Base-by-base conservation (phyloP, 2,888 invertebrate genomes). In the Byasa hedistus region DNA sequence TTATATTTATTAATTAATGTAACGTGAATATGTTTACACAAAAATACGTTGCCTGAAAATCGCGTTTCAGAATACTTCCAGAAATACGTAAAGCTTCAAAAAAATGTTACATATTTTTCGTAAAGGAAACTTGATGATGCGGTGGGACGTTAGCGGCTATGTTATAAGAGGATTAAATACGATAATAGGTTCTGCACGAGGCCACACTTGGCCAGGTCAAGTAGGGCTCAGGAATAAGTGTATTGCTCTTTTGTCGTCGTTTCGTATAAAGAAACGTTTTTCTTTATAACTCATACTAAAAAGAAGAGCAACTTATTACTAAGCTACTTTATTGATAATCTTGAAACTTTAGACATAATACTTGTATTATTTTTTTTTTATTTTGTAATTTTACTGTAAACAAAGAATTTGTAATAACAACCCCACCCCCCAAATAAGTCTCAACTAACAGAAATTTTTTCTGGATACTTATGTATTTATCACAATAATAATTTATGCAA, bases 101-200 rank as follows among this genome's bases (percentile, higher is more conserved):
- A 39, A 39, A 17, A 15, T 39, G 15, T 39, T 39, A 39, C 1
- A 21, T 51, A 51, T 51, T 51, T n/a, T 51, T 21, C n/a, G n/a
- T 51, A 51, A 4, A 3, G n/a, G 15, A n/a, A 21, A 51, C 51
- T 51, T 2, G 48, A 36, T 32, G 57, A 10, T 64, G 39, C 21
- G 64, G 23, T 48, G 32, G 22, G 22, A 27, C 19, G 57, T 48
- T 17, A 62, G 56, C 44, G 32, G 51, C 51, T 57, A 21, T 39
- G 59, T 59, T 70, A 68, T 70, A 70, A 70, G 69, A 65, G 69
- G 70, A 70, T 70, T 70, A 70, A 58, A 68, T 65, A 70, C 61
- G 61, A 68, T 70, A 68, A 70, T 69, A 69, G 68, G 70, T 65
- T 69, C 68, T 63, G 65, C 68, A 57, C 62, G 54, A 66, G 64